Evolutionary conservation across 2,888 invertebrate genomes (phyloP).

Genomic region (Lithosia quadra): DNA sequence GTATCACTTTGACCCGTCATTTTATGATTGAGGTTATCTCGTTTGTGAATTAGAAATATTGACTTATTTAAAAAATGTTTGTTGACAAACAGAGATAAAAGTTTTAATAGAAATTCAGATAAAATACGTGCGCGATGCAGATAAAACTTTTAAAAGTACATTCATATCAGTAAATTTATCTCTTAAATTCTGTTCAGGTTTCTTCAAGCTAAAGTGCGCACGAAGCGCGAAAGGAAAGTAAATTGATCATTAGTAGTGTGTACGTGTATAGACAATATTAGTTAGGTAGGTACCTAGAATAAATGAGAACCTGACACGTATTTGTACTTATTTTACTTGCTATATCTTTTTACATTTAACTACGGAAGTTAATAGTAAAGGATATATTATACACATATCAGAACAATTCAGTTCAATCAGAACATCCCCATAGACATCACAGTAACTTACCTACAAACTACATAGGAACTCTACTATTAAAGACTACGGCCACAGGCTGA

Average conservation of each 20-base stretch:
- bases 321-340: background rate
- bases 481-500: no score
- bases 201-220: background rate
- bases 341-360: no score
- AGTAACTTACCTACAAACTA: no score
- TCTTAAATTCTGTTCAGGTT: background rate
- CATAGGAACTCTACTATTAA: no score
- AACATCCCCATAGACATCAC: no score
- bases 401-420: no score
- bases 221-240: background rate
- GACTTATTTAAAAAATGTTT: background rate
- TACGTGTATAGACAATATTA: background rate
- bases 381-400: no score
- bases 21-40: slow-evolving; percentile 35
- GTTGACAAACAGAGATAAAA: slow-evolving; percentile 8
- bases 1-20: slow-evolving; percentile 22
- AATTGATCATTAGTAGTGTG: background rate
- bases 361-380: no score
- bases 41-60: slow-evolving; percentile 23
- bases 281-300: background rate
- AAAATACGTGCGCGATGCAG: background rate
- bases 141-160: background rate
- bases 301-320: background rate
- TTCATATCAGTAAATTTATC: background rate
- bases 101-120: slow-evolving; percentile 4